phyloP scores from a whole-genome alignment of 2,888 invertebrate species.

The Spodoptera littoralis region DNA sequence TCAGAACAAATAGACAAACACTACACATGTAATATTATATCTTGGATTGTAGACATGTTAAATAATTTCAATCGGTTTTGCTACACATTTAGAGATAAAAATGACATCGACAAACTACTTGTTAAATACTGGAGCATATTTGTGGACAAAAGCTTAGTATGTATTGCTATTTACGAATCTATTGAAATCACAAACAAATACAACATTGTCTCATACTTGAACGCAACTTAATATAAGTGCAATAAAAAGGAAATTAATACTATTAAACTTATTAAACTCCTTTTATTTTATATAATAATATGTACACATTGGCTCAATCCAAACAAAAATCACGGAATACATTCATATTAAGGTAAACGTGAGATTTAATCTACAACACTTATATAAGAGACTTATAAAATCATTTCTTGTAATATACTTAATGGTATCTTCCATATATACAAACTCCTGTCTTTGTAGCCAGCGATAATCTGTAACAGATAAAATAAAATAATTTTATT shows the following conservation, averaged over 20 bases:
- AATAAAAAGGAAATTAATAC: conserved; percentile 12
- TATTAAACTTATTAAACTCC: conserved; percentile 20
- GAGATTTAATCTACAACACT: conserved; percentile 66
- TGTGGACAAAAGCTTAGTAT: too few species aligned
- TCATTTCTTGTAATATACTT: conserved; percentile 83
- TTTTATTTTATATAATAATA: conserved; percentile 53
- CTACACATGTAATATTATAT: too few species aligned
- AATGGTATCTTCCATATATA: conserved; percentile 91
- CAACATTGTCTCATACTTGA: too few species aligned
- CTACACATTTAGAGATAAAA: too few species aligned
- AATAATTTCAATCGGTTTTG: too few species aligned
- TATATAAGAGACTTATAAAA: conserved; percentile 74
- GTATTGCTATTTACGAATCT: too few species aligned
- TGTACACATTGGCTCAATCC: conserved; percentile 59
- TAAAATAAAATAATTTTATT: conserved; percentile 16
- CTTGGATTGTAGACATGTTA: too few species aligned
- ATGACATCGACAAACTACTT: too few species aligned
- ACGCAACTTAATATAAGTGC: too few species aligned
- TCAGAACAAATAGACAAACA: too few species aligned
- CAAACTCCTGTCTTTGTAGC: conserved; percentile 91
- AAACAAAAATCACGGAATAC: conserved; percentile 56
- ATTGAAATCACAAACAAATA: too few species aligned
- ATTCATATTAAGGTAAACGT: conserved; percentile 56
- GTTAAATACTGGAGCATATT: too few species aligned
- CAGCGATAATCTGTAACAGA: conserved; percentile 90